A percentile compares a stretch with the other conserved stretches of the same genome.
Conservation (phyloP, 2,888 invertebrate genomes). For the Parnassius apollo region DNA sequence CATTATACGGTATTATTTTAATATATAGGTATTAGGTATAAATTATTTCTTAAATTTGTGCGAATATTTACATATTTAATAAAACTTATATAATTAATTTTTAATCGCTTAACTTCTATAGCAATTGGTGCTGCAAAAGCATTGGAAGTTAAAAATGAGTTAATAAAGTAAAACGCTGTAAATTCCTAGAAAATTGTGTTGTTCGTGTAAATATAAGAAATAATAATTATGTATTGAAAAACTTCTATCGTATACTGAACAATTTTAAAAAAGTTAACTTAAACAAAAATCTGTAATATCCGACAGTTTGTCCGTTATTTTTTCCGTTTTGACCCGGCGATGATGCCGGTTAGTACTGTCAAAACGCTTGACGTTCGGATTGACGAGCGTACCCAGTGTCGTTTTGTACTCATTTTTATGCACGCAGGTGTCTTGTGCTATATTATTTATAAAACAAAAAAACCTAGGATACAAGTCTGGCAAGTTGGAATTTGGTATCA, state of each 20-base stretch:
- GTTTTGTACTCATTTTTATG: slow-evolving; percentile 65
- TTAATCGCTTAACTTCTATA: no score
- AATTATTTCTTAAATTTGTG: no score
- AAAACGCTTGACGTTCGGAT: slow-evolving; percentile 75
- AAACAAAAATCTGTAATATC: slow-evolving; percentile 34
- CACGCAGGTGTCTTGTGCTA: slow-evolving; percentile 64
- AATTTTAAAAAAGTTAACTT: slow-evolving; percentile 10
- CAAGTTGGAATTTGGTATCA: neutral
- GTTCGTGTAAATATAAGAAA: no score
- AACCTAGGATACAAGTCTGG: neutral
- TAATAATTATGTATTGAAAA: no score
- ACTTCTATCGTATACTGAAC: neutral
- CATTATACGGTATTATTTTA: no score
- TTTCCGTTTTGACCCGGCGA: slow-evolving; percentile 51
- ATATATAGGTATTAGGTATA: no score
- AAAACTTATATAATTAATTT: no score
- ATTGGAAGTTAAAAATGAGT: no score
- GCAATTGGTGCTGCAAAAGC: no score
- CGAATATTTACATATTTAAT: no score
- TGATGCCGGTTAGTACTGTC: slow-evolving; percentile 79
- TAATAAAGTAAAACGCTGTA: no score
- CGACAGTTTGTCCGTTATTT: slow-evolving; percentile 46
- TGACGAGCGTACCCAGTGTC: slow-evolving; percentile 70
- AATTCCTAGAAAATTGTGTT: no score
- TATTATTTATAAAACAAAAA: slow-evolving; percentile 50